phyloP scores from a whole-genome alignment of 2,797 vertebrate genomes.

The Balearica regulorum region DNA sequence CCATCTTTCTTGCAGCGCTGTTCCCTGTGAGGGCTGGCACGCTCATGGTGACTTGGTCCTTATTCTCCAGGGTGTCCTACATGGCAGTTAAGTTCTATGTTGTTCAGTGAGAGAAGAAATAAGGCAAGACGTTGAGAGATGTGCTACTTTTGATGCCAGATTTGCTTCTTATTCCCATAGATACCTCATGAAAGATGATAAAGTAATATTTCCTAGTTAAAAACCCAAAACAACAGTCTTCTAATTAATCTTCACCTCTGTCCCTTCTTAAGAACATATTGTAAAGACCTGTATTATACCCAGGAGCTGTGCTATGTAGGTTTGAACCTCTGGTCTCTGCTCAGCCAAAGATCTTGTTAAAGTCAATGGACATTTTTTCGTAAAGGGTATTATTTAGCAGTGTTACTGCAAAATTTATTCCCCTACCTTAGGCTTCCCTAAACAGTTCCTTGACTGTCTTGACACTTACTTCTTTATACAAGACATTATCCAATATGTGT shows the following conservation, averaged over 20 bases:
- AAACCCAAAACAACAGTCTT: background rate
- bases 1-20: background rate
- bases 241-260: background rate
- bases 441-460: background rate
- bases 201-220: background rate
- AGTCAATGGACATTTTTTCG: background rate
- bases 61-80: background rate
- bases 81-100: rapidly evolving
- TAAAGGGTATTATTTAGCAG: background rate
- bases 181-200: background rate
- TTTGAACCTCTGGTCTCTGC: background rate
- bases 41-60: background rate
- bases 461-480: constrained; percentile 18
- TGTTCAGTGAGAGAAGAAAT: background rate
- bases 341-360: background rate
- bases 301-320: background rate
- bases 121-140: background rate
- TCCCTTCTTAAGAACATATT: background rate
- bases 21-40: background rate
- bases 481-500: background rate
- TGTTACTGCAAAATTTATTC: constrained; percentile 10
- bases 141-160: background rate
- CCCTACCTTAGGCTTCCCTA: background rate
- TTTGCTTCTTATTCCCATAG: background rate
- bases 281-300: background rate